These are phyloP conservation scores for Aphelinus atriplicis DNA, from an alignment of 1,140 invertebrate genomes.

Conservation along the genomic window DNA sequence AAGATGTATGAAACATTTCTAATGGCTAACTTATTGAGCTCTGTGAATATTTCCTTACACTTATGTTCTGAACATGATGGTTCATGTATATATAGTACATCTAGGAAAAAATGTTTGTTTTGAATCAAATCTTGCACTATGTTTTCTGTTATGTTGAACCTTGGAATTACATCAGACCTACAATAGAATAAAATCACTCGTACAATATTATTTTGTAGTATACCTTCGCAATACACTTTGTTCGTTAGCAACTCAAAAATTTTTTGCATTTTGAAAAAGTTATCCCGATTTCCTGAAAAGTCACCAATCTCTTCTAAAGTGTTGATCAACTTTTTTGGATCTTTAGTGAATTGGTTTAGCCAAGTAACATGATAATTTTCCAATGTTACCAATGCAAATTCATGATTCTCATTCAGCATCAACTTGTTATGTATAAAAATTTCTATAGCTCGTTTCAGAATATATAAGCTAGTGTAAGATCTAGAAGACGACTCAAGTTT, in stretches of 20 bases:
- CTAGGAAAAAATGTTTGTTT: conserved; percentile 14
- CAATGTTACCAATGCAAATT: conserved; percentile 17
- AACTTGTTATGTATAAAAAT: conserved; percentile 24
- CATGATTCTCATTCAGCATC: conserved; percentile 12
- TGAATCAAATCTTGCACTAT: conserved; percentile 8
- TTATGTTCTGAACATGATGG: not conserved
- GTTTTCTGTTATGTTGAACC: not conserved
- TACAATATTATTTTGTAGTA: conserved; percentile 7
- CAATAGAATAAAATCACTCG: conserved; percentile 23
- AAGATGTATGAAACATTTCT: conserved; percentile 24
- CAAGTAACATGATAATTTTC: conserved; percentile 2
- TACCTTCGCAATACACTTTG: not conserved
- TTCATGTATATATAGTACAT: conserved; percentile 26
- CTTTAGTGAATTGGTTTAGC: conserved; percentile 7
- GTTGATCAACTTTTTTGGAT: conserved; percentile 13
- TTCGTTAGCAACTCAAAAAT: conserved; percentile 17
- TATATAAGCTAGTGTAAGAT: not conserved
- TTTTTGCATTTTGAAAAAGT: conserved; percentile 14
- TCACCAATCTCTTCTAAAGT: conserved; percentile 10
- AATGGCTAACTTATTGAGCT: conserved; percentile 9
- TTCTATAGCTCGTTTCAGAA: conserved; percentile 16
- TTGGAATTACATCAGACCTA: conserved; percentile 14
- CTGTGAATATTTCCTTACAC: conserved; percentile 21
- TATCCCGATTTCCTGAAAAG: not conserved
- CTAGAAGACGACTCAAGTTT: not conserved